Percentiles rank a stretch among this genome's conserved stretches.
These are phyloP conservation scores for Theretra japonica DNA, from an alignment of 2,888 invertebrate genomes.

Conservation along the genomic window DNA sequence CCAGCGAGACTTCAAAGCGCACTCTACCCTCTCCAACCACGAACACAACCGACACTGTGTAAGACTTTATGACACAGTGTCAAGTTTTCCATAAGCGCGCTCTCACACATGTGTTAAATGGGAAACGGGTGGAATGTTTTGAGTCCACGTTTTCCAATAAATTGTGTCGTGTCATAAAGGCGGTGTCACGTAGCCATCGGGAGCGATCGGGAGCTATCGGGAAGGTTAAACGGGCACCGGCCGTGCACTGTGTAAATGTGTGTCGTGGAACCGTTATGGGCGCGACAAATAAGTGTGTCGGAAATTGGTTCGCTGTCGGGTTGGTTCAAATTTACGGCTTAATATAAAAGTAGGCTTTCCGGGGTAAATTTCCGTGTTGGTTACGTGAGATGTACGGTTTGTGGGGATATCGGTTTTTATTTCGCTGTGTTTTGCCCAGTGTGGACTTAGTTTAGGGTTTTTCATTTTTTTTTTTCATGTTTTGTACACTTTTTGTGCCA, in stretches of 20 bases:
- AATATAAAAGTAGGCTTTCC: constrained; percentile 69
- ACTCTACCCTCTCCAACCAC: constrained; percentile 33
- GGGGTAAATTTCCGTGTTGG: constrained; percentile 55
- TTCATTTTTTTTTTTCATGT: background rate
- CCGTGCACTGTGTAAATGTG: constrained; percentile 28
- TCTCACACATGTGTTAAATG: constrained; percentile 42
- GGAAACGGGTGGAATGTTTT: constrained; percentile 50
- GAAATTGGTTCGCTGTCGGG: constrained; percentile 64
- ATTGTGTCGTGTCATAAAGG: constrained; percentile 63
- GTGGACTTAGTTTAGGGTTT: background rate
- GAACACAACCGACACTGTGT: constrained; percentile 35
- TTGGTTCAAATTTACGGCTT: constrained; percentile 71
- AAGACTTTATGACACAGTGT: constrained; percentile 33
- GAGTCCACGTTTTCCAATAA: constrained; percentile 69
- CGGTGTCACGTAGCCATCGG: constrained; percentile 56
- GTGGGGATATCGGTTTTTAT: constrained; percentile 31
- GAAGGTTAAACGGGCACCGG: constrained; percentile 50
- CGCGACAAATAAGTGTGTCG: constrained; percentile 39
- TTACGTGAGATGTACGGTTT: constrained; percentile 50
- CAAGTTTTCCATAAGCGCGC: constrained; percentile 30
- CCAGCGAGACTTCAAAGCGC: constrained; percentile 45
- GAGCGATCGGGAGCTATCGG: constrained; percentile 50
- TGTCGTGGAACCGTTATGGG: constrained; percentile 29
- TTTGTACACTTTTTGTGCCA: background rate
- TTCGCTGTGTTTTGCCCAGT: background rate